These are phyloP conservation scores for Liopterus haemorrhoidalis DNA, from an alignment of 2,888 invertebrate genomes.

Conservation along the genomic window DNA sequence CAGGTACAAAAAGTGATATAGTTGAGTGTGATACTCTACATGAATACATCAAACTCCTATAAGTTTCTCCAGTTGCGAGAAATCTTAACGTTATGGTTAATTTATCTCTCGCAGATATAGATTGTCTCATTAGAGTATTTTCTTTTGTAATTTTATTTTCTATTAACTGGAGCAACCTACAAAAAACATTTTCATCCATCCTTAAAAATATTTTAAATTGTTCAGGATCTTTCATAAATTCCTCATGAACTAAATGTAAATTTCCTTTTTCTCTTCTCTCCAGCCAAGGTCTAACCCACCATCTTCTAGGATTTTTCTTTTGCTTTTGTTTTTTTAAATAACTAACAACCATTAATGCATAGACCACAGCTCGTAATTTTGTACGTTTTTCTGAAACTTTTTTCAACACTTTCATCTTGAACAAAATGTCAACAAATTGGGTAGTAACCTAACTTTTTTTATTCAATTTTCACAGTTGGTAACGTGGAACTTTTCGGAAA, in stretches of 20 bases:
- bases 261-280: slow-evolving; percentile 1
- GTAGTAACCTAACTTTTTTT: too few species aligned
- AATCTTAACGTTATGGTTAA: slow-evolving; percentile 21
- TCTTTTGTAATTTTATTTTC: slow-evolving; percentile 22
- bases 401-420: too few species aligned
- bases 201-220: slow-evolving; percentile 17
- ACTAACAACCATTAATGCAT: not conserved
- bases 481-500: too few species aligned
- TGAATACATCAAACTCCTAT: slow-evolving; percentile 15
- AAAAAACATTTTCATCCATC: slow-evolving; percentile 23
- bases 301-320: not conserved
- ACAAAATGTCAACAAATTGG: too few species aligned
- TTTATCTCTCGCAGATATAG: slow-evolving; percentile 17
- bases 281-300: slow-evolving; percentile 5
- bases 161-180: slow-evolving; percentile 16
- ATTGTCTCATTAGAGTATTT: slow-evolving; percentile 17
- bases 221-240: slow-evolving; percentile 9
- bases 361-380: too few species aligned
- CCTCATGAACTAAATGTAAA: slow-evolving; percentile 2
- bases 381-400: too few species aligned
- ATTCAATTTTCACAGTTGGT: too few species aligned
- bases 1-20: slow-evolving; percentile 12
- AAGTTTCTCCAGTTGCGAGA: slow-evolving; percentile 17
- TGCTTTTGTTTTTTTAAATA: not conserved
- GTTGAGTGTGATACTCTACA: slow-evolving; percentile 17